Conservation (phyloP, 2,888 invertebrate genomes). For the Clostera curtula region DNA sequence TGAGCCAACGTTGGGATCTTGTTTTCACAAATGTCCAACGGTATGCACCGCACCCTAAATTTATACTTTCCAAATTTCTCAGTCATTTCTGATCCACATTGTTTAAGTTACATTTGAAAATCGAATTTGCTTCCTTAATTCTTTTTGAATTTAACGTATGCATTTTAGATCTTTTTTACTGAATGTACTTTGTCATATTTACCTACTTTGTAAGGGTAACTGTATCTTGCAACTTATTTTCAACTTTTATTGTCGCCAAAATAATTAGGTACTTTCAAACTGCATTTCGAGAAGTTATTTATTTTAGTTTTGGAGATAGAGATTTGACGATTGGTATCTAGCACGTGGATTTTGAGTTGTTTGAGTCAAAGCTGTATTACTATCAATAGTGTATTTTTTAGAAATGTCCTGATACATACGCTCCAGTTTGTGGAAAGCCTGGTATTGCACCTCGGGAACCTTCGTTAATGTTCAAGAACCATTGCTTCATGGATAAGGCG, state of each 20-base stretch:
- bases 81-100: background rate
- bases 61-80: background rate
- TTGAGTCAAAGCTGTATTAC: background rate
- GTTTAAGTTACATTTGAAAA: background rate
- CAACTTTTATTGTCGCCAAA: too few species aligned
- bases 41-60: constrained; percentile 25
- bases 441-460: constrained; percentile 45
- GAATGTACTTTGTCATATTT: too few species aligned
- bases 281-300: too few species aligned
- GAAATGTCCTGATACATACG: constrained; percentile 55
- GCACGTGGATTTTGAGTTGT: too few species aligned
- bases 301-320: too few species aligned
- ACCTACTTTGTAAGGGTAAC: too few species aligned
- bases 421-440: constrained; percentile 52
- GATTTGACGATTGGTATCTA: background rate
- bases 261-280: too few species aligned
- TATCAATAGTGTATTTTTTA: constrained; percentile 11
- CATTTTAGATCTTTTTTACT: too few species aligned
- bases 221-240: too few species aligned
- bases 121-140: too few species aligned
- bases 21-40: constrained; percentile 54
- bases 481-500: constrained; percentile 61
- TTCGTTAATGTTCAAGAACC: constrained; percentile 53
- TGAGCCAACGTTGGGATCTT: constrained; percentile 40
- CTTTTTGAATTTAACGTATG: too few species aligned